Conservation (phyloP, 1,140 invertebrate species). For the Cydia strobilella region DNA sequence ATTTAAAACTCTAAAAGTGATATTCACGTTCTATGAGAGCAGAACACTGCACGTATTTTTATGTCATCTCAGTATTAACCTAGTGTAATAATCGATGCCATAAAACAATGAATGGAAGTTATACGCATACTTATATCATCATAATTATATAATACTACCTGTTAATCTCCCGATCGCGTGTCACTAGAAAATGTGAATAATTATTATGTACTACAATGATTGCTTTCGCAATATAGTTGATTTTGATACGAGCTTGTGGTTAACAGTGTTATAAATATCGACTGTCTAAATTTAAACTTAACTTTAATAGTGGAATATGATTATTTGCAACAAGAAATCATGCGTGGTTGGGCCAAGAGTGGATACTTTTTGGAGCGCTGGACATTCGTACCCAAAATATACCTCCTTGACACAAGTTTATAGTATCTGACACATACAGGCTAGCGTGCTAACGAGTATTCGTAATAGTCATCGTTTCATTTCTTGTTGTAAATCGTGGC, state of each 20-base stretch:
- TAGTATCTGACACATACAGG: not conserved
- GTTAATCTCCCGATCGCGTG: not conserved
- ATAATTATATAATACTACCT: constrained; percentile 3
- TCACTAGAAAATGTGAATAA: not conserved
- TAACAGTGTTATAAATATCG: not conserved
- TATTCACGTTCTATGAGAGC: constrained; percentile 21
- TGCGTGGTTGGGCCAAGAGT: not conserved
- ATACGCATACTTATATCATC: constrained; percentile 7
- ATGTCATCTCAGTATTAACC: constrained; percentile 68
- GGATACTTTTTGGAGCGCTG: not conserved
- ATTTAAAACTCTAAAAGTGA: not conserved
- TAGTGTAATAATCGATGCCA: constrained; percentile 69
- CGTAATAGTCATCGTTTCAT: not conserved
- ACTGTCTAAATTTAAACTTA: not conserved
- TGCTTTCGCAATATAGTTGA: not conserved
- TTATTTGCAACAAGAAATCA: not conserved
- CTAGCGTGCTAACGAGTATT: not conserved
- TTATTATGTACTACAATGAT: not conserved
- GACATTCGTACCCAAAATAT: not conserved
- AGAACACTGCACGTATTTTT: constrained; percentile 19
- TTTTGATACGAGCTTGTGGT: not conserved
- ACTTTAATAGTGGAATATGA: not conserved
- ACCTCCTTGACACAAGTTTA: no score
- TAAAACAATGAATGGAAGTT: constrained; percentile 50
- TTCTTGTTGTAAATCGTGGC: not conserved